Evolutionary conservation across 1,140 invertebrate genomes (phyloP).

Genomic region (Apis florea): DNA sequence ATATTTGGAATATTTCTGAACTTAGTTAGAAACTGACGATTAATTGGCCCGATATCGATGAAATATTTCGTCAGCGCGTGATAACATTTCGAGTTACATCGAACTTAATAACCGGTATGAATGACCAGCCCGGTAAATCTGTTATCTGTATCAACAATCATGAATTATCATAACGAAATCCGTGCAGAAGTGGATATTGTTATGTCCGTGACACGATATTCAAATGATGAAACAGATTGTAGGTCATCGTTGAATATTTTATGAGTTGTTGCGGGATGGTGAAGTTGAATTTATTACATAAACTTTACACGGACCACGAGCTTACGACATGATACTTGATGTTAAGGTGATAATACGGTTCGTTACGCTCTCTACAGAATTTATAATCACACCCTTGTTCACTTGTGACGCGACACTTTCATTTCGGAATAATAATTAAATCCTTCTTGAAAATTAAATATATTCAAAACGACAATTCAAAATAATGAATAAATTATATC

Average conservation of each 20-base stretch:
- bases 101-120: conserved; percentile 9
- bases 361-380: conserved; percentile 37
- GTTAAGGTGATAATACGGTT: conserved; percentile 37
- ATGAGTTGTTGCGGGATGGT: conserved; percentile 46
- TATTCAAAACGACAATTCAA: not conserved
- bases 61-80: not conserved
- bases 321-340: conserved; percentile 40
- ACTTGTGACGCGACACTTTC: not conserved
- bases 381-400: conserved; percentile 4
- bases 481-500: not conserved
- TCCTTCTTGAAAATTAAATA: not conserved
- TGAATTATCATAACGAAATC: conserved; percentile 34
- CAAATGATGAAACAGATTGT: conserved; percentile 49
- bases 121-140: conserved; percentile 9
- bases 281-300: conserved; percentile 49
- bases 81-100: not conserved
- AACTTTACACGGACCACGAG: conserved; percentile 16
- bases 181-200: conserved; percentile 50
- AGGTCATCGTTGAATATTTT: conserved; percentile 50
- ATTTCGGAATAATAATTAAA: conserved; percentile 29
- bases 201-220: conserved; percentile 49
- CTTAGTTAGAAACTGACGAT: too few relatives aligned
- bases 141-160: conserved; percentile 18
- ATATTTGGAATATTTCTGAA: not conserved
- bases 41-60: not conserved